Evolutionary conservation across 2,797 vertebrate species (phyloP).

Genomic region (Sciurus vulgaris): DNA sequence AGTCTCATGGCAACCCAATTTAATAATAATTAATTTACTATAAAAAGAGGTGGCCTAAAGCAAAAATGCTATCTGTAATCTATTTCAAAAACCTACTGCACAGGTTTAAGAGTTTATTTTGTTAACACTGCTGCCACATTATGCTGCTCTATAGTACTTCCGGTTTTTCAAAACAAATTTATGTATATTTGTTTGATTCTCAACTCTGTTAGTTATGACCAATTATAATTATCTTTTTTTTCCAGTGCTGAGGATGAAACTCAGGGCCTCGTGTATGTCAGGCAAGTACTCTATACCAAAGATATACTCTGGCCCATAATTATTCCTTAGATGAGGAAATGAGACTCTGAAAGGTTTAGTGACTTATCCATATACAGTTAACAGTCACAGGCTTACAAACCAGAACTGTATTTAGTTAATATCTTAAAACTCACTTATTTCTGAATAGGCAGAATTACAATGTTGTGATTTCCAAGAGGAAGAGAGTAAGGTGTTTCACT

Average conservation of each 20-base stretch:
- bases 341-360: not conserved
- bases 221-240: not conserved
- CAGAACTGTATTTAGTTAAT: not conserved
- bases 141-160: not conserved
- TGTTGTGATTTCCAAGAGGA: constrained; percentile 33
- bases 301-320: not conserved
- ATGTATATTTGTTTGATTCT: not conserved
- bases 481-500: not conserved
- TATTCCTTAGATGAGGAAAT: not conserved
- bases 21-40: not conserved
- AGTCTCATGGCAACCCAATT: not conserved
- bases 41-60: not conserved
- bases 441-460: constrained; percentile 33
- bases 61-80: not conserved
- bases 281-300: too few relatives aligned
- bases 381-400: constrained; percentile 6
- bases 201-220: not conserved
- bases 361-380: not conserved
- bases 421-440: constrained; percentile 51
- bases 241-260: not conserved
- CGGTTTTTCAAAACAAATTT: constrained; percentile 42
- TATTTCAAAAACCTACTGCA: not conserved
- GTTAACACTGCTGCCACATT: not conserved
- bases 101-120: not conserved
- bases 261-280: not conserved